Evolutionary conservation across 2,888 invertebrate species (phyloP).

Genomic region (Drosophila tripunctata): DNA sequence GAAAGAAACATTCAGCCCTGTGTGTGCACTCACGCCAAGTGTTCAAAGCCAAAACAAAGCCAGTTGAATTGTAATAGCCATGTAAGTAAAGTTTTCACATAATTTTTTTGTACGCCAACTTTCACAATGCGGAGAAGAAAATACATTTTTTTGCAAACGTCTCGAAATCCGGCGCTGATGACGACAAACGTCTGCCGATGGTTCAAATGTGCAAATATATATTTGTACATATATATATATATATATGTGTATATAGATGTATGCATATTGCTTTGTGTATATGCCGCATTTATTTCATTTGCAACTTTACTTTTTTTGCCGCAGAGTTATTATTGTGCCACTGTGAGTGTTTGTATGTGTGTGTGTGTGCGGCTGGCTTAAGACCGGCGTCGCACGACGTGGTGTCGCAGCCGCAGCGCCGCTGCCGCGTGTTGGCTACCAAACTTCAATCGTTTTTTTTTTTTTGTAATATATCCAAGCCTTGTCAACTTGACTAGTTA

Average conservation of each 20-base stretch:
- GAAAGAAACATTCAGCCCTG: conserved; percentile 29
- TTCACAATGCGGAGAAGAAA: background rate
- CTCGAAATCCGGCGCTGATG: conserved; percentile 11
- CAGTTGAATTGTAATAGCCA: too few species aligned
- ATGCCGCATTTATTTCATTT: background rate
- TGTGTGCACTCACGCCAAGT: conserved; percentile 22
- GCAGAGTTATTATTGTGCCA: conserved; percentile 7
- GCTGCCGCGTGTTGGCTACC: conserved; percentile 36
- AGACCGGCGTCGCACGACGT: conserved; percentile 51
- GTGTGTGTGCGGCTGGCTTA: background rate
- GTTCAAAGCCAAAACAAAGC: conserved; percentile 16
- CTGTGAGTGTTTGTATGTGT: background rate
- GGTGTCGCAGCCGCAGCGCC: conserved; percentile 14
- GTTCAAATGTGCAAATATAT: conserved; percentile 10
- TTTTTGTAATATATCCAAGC: background rate
- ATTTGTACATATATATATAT: background rate
- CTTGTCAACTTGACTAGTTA: background rate
- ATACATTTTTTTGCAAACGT: conserved; percentile 17
- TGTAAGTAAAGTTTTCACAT: conserved; percentile 34
- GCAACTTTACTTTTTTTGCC: background rate
- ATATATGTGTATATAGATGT: background rate
- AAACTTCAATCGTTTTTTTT: too few species aligned
- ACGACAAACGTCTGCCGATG: conserved; percentile 3
- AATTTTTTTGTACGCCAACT: background rate
- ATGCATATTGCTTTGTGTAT: too few species aligned